Evolutionary conservation across 92 coral and sea anemone species (phyloP).

Genomic region (Porites lobata): DNA sequence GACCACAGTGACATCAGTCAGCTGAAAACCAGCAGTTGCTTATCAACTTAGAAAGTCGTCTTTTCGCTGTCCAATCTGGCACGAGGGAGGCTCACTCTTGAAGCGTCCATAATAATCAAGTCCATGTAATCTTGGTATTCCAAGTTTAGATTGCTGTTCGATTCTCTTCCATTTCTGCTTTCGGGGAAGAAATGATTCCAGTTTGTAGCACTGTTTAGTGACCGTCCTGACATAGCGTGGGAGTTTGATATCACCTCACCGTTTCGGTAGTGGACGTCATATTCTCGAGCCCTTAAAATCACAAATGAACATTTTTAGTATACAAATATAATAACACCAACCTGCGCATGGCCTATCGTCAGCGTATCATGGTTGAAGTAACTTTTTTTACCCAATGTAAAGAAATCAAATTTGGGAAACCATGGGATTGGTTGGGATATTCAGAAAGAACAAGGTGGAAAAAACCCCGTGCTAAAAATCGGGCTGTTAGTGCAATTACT

Average conservation of each 20-base stretch:
- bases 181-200: constrained; percentile 22
- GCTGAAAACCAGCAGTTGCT: no score
- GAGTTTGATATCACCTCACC: constrained; percentile 22
- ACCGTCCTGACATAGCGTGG: background rate
- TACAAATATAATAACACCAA: no score
- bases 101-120: constrained; percentile 23
- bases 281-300: background rate
- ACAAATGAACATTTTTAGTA: background rate
- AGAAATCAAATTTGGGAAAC: no score
- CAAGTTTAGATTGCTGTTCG: background rate
- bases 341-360: no score
- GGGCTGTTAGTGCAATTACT: no score
- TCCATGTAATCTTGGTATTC: constrained; percentile 23
- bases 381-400: no score
- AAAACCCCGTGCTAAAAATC: no score
- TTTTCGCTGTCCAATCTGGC: constrained; percentile 5
- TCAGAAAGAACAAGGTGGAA: no score
- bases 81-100: constrained; percentile 14
- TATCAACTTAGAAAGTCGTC: background rate
- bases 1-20: no score
- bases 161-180: background rate
- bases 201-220: background rate
- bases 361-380: no score
- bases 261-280: background rate
- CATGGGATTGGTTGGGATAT: no score